A percentile compares a stretch with the other conserved stretches of the same genome.
These are phyloP conservation scores for Apodemia duryi DNA, from an alignment of 2,888 invertebrate species.

Conservation along the genomic window DNA sequence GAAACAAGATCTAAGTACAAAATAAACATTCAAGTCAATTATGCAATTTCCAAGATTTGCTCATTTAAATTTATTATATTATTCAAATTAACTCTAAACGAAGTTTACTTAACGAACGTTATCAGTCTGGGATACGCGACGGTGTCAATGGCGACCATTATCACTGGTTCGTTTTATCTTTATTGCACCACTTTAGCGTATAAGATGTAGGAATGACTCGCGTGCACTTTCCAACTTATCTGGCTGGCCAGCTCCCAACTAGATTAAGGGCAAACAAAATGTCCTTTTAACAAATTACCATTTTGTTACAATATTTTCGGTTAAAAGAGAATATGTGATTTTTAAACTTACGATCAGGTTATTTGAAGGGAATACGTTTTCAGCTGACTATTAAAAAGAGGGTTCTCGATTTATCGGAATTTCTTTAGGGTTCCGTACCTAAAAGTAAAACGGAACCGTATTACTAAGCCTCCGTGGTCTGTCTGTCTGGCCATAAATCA, in stretches of 20 bases:
- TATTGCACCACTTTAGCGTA: slow-evolving; percentile 21
- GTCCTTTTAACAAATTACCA: slow-evolving; percentile 14
- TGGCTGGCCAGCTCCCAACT: slow-evolving; percentile 25
- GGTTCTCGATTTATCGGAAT: too few relatives aligned
- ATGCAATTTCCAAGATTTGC: too few relatives aligned
- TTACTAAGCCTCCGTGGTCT: too few relatives aligned
- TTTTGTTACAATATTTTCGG: slow-evolving; percentile 4
- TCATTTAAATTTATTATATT: too few relatives aligned
- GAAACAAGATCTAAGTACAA: too few relatives aligned
- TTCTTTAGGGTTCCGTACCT: too few relatives aligned
- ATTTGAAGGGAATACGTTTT: not conserved
- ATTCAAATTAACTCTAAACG: too few relatives aligned
- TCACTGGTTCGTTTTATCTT: slow-evolving; percentile 19
- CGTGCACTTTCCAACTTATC: slow-evolving; percentile 20
- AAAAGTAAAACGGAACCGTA: too few relatives aligned
- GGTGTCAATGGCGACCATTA: slow-evolving; percentile 20
- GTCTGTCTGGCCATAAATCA: too few relatives aligned
- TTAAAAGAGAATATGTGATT: not conserved
- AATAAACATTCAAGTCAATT: too few relatives aligned
- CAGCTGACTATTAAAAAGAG: too few relatives aligned
- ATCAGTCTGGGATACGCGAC: not conserved
- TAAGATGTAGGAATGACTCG: slow-evolving; percentile 21
- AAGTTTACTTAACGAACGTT: too few relatives aligned
- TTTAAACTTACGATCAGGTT: not conserved
- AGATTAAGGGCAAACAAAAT: slow-evolving; percentile 21